Evolutionary conservation across 2,888 invertebrate genomes (phyloP).

Genomic region (Apamea monoglypha): DNA sequence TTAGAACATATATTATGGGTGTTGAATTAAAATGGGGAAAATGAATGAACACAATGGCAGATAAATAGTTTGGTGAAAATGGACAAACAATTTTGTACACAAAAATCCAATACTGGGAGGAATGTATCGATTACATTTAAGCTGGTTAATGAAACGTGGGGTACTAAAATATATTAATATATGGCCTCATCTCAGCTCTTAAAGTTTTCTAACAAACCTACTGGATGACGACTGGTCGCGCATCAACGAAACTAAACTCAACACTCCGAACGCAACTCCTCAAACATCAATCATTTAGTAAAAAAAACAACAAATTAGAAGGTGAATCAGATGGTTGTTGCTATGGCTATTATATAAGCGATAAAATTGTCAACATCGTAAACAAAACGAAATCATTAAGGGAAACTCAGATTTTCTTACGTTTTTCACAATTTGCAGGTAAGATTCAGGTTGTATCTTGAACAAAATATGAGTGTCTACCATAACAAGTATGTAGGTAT

Average conservation of each 20-base stretch:
- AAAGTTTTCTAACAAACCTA: conserved; percentile 87
- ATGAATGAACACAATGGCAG: conserved; percentile 40
- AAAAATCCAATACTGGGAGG: conserved; percentile 82
- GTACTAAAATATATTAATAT: conserved; percentile 63
- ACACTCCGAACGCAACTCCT: conserved; percentile 65
- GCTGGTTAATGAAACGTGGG: conserved; percentile 52
- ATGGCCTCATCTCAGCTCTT: conserved; percentile 86
- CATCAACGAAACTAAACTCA: conserved; percentile 53
- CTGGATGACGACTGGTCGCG: conserved; percentile 80
- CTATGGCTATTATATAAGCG: not conserved
- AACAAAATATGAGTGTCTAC: too few species aligned
- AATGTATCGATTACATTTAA: conserved; percentile 78
- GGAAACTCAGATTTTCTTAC: not conserved
- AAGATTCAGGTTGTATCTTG: too few species aligned
- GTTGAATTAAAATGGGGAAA: conserved; percentile 8
- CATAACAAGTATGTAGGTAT: too few species aligned
- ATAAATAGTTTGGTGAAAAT: conserved; percentile 59
- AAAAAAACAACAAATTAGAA: conserved; percentile 52
- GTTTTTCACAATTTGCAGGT: too few species aligned
- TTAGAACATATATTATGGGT: not conserved
- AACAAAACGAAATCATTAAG: not conserved
- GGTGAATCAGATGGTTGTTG: conserved; percentile 31
- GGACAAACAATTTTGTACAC: conserved; percentile 69
- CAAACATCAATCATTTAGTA: conserved; percentile 63
- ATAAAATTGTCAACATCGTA: not conserved